These are phyloP conservation scores for Dallia pectoralis DNA, from an alignment of 2,797 vertebrate species.

Conservation along the genomic window DNA sequence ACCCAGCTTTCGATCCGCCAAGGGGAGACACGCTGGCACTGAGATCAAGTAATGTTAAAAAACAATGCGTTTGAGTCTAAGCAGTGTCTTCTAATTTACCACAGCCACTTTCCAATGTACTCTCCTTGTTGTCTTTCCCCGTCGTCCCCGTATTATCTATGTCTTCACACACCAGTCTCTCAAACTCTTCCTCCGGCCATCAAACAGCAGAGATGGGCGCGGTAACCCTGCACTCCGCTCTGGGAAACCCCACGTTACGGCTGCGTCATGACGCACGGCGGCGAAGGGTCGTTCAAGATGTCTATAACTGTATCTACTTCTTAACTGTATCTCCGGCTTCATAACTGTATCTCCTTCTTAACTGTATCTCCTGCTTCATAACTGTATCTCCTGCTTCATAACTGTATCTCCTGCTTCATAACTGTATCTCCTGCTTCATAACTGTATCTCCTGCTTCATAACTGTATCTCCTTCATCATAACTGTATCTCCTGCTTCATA, in stretches of 20 bases:
- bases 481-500: too few species aligned
- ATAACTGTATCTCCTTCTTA: too few species aligned
- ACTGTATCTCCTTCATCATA: too few species aligned
- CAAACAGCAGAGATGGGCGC: constrained; percentile 85
- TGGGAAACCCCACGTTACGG: constrained; percentile 82
- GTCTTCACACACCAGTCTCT: constrained; percentile 69
- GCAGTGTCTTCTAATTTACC: constrained; percentile 40
- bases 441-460: too few species aligned
- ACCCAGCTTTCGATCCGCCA: constrained; percentile 76
- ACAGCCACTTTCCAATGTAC: constrained; percentile 50
- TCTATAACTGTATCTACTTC: constrained; percentile 36
- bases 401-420: too few species aligned
- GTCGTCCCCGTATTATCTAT: constrained; percentile 61
- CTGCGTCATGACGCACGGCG: constrained; percentile 75
- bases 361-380: too few species aligned
- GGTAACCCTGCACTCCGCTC: constrained; percentile 82
- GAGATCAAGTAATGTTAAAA: constrained; percentile 59
- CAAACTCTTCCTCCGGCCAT: constrained; percentile 80
- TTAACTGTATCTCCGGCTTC: too few species aligned
- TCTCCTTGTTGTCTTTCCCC: constrained; percentile 63
- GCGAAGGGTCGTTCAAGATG: constrained; percentile 64
- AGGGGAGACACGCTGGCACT: constrained; percentile 74
- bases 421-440: too few species aligned
- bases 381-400: too few species aligned
- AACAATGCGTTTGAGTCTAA: constrained; percentile 49